Evolutionary conservation across 2,888 invertebrate species (phyloP).

Genomic region (Hemistola chrysoprasaria): DNA sequence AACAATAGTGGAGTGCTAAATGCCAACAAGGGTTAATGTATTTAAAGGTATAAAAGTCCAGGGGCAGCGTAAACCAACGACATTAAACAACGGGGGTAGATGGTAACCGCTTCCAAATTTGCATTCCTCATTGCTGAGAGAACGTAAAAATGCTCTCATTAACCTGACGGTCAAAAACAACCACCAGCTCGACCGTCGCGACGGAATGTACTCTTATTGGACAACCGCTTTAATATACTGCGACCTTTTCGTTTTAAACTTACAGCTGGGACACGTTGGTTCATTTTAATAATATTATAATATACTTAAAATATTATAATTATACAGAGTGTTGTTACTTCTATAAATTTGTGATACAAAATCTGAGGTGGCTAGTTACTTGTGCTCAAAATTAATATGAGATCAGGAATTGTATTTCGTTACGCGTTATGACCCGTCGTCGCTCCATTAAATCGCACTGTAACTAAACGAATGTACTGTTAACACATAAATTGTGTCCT

Average conservation of each 20-base stretch:
- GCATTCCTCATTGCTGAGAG: conserved; percentile 78
- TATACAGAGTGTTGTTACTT: too few species aligned
- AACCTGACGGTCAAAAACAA: conserved; percentile 71
- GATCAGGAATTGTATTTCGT: too few species aligned
- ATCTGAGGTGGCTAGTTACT: too few species aligned
- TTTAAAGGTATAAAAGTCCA: conserved; percentile 66
- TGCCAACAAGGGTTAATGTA: conserved; percentile 50
- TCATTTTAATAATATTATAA: too few species aligned
- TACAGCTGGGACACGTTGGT: too few species aligned
- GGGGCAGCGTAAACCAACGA: conserved; percentile 58
- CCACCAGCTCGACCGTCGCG: conserved; percentile 47
- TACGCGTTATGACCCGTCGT: too few species aligned
- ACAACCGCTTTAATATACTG: conserved; percentile 32
- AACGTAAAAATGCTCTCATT: conserved; percentile 80
- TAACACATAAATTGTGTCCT: conserved; percentile 27
- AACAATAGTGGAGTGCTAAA: conserved; percentile 61
- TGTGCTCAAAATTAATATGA: too few species aligned
- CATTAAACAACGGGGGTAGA: conserved; percentile 69
- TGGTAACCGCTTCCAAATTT: conserved; percentile 73
- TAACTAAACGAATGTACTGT: conserved; percentile 2
- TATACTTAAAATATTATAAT: too few species aligned
- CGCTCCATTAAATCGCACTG: conserved; percentile 2
- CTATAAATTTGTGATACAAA: too few species aligned
- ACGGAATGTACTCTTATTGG: conserved; percentile 22
- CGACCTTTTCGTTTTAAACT: conserved; percentile 25